Percentiles rank a stretch among this genome's conserved stretches.
phyloP scores from a whole-genome alignment of 2,888 invertebrate genomes.

The Ecliptopera silaceata region DNA sequence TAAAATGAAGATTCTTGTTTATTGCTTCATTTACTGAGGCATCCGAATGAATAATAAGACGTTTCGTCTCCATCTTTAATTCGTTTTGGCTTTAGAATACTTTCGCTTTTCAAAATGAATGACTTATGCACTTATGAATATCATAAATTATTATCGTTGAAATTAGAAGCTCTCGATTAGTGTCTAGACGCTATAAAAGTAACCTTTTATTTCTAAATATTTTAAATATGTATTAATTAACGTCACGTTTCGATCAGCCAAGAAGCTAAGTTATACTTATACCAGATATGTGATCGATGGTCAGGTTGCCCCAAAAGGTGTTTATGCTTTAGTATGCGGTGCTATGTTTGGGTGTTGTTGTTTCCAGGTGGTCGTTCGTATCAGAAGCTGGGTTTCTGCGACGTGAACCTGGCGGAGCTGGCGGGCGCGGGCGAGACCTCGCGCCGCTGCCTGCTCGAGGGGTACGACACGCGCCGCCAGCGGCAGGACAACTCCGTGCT shows the following conservation, averaged over 20 bases:
- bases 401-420: slow-evolving; percentile 98
- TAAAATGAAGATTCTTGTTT: slow-evolving; percentile 5
- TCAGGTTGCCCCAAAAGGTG: too few relatives aligned
- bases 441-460: slow-evolving; percentile 95
- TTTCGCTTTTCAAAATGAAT: not conserved
- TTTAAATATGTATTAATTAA: too few relatives aligned
- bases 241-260: too few relatives aligned
- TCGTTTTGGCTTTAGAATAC: not conserved
- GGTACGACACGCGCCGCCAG: slow-evolving; percentile 93
- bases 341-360: not conserved
- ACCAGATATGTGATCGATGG: too few relatives aligned
- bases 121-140: not conserved
- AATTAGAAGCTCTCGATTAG: not conserved
- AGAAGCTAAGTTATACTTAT: too few relatives aligned
- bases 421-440: slow-evolving; percentile 95
- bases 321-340: too few relatives aligned
- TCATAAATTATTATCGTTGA: not conserved
- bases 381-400: slow-evolving; percentile 98
- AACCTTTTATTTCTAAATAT: not conserved
- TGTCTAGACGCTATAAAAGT: not conserved
- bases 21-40: not conserved
- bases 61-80: not conserved
- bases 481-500: slow-evolving; percentile 98
- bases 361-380: slow-evolving; percentile 88
- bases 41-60: slow-evolving; percentile 9